These are phyloP conservation scores for Bombus pyrosoma DNA, from an alignment of 1,140 invertebrate species.

Conservation along the genomic window DNA sequence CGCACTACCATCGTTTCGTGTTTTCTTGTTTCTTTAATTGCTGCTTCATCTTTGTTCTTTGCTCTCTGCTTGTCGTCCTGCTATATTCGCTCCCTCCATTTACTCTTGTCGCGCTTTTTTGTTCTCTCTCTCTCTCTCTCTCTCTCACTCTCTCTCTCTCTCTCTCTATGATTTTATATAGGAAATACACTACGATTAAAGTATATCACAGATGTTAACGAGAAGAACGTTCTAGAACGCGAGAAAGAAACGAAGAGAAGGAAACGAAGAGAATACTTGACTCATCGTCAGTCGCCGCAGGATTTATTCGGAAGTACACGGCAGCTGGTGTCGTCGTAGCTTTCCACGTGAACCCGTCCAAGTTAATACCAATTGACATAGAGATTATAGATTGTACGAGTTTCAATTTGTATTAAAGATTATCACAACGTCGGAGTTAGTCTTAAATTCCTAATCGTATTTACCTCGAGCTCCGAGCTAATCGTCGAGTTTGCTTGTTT, in stretches of 20 bases:
- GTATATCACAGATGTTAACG: constrained; percentile 82
- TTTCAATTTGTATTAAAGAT: constrained; percentile 55
- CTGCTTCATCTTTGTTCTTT: background rate
- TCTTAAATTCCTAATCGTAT: constrained; percentile 29
- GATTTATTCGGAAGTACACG: constrained; percentile 37
- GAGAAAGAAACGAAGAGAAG: constrained; percentile 39
- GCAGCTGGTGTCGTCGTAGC: constrained; percentile 43
- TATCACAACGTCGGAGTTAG: constrained; percentile 52
- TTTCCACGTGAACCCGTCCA: constrained; percentile 11
- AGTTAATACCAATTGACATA: constrained; percentile 46
- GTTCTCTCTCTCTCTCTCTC: background rate
- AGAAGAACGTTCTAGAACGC: constrained; percentile 74
- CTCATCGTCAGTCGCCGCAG: constrained; percentile 55
- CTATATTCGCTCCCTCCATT: constrained; percentile 1
- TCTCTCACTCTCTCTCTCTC: too few species aligned
- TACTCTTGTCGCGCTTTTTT: background rate
- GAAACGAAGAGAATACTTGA: constrained; percentile 45
- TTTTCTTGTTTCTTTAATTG: constrained; percentile 58
- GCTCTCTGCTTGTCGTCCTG: constrained; percentile 9
- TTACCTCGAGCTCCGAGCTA: constrained; percentile 8
- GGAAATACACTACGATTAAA: constrained; percentile 80
- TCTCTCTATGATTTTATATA: constrained; percentile 50
- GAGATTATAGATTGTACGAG: constrained; percentile 45
- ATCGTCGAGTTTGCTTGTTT: background rate
- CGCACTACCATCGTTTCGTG: constrained; percentile 8